Base-by-base conservation (phyloP, 64 coral and sea anemone genomes). In the Montipora sp. region DNA sequence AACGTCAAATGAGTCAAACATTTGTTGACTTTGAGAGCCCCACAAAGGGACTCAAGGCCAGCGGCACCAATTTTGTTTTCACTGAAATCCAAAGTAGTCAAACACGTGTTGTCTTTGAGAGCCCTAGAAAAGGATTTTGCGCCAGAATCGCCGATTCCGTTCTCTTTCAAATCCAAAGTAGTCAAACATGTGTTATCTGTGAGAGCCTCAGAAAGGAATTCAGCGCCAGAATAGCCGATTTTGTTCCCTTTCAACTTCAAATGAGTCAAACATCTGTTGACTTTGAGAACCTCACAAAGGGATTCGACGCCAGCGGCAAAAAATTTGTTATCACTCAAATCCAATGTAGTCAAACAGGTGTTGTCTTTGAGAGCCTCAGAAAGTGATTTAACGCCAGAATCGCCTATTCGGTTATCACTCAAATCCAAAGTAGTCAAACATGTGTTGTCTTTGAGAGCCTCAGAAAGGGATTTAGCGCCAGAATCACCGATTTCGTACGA, bases 1-100 rank as follows among this genome's bases (percentile, higher is more conserved):
- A 79, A n/a, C 16, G 49, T n/a, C 10, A 79, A 53, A 51, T 79
- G 77, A 79, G 45, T 79, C 43, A 79, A 79, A 10, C 47, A n/a
- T 20, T 18, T 47, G 21, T 79, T 79, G 19, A 8, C 5, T 5
- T 53, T 12, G 11, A 79, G 15, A 6, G 77, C 48, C 48, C 8
- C 53, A n/a, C 47, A 47, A 79, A 79, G 5, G 8, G 77, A 47
- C 27, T 27, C 27, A 27, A 27, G 27, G 27, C 27, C 27, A 27
- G 27, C 27, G 27, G 27, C 27, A 27, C 27, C 27, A 27, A 27
- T 27, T 27, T 27, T 27, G 2, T 1, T 18, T 20, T 27, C 0
- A 27, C 27, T 27, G 27, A 27, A 27, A 27, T 27, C 27, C 27
- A 27, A 27, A 27, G 27, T 27, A 27, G 27, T 27, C 27, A 27